Percentiles rank a stretch among this genome's conserved stretches.
phyloP scores from a whole-genome alignment of 2,797 vertebrate genomes.

The Euphonia xanthogaster region DNA sequence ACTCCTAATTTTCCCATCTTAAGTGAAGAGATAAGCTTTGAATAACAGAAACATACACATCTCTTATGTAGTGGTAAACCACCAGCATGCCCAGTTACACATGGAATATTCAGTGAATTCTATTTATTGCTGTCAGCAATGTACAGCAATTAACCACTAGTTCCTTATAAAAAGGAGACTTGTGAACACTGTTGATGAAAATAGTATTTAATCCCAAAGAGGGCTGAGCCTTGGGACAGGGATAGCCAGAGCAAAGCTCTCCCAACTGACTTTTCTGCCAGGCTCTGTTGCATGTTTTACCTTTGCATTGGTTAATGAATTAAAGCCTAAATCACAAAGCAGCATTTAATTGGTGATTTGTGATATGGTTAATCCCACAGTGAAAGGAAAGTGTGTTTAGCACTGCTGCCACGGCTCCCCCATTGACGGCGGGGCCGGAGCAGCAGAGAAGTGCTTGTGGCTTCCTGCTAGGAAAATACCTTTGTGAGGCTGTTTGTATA shows the following conservation, averaged over 20 bases:
- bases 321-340: constrained; percentile 3
- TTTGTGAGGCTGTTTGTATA: background rate
- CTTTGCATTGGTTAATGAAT: background rate
- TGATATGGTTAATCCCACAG: background rate
- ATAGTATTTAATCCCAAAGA: background rate
- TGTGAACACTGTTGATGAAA: background rate
- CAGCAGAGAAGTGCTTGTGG: background rate
- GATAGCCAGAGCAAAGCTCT: background rate
- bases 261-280: background rate
- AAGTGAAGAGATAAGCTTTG: background rate
- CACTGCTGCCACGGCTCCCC: background rate
- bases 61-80: accelerated
- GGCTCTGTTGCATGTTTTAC: background rate
- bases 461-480: constrained; percentile 40
- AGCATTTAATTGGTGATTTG: background rate
- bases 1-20: background rate
- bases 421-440: accelerated
- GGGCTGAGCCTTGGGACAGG: background rate
- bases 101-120: background rate
- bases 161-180: background rate
- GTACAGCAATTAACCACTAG: background rate
- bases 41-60: background rate
- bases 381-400: background rate
- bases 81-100: background rate
- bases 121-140: background rate